Base-by-base conservation (phyloP, 2,888 invertebrate species). In the Chromoteleia sp. region DNA sequence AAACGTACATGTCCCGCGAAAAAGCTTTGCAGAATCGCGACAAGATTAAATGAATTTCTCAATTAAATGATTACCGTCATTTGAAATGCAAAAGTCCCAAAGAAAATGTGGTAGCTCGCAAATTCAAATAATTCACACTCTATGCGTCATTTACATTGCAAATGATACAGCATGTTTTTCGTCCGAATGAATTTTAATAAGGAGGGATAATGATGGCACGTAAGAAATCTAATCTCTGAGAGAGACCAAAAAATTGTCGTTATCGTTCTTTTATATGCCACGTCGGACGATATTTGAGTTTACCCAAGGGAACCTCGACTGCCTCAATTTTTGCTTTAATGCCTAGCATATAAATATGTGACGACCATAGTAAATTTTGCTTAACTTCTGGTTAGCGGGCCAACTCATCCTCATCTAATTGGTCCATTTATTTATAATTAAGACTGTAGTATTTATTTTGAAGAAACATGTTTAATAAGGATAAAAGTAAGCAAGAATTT, bases 31-130 rank as follows among this genome's bases (percentile, higher is more conserved):
- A 4, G n/a, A 14, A 29, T 14, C 50, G 2, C 14, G 14, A 50
- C 12, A 50, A 29, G 29, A 50, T 29, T 29, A 50, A 50, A 14
- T 29, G 12, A 25, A 29, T 29, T 29, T 50, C 14, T 29, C 50
- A 29, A 50, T 68, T 52, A 21, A 56, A 43, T 56, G 43, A 68
- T 56, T 56, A 33, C 30, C 33, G 19, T 30, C 29, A 56, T 45
- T 68, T 68, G 54, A 43, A 68, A 68, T 68, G 68, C 68, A 43
- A 68, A 70, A 70, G 58, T 70, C 45, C 21, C 7, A 7, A 54
- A 54, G 54, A 56, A 17, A 56, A 56, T 68, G 43, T 12, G 14
- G 29, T 43, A 29, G 30, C 29, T 54, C 30, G 54, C 43, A 68
- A 54, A 54, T 54, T 54, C 54, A 33, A 68, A 68, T 56, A 45